These are phyloP conservation scores for Ceratina calcarata DNA, from an alignment of 1,140 invertebrate genomes.

Conservation along the genomic window DNA sequence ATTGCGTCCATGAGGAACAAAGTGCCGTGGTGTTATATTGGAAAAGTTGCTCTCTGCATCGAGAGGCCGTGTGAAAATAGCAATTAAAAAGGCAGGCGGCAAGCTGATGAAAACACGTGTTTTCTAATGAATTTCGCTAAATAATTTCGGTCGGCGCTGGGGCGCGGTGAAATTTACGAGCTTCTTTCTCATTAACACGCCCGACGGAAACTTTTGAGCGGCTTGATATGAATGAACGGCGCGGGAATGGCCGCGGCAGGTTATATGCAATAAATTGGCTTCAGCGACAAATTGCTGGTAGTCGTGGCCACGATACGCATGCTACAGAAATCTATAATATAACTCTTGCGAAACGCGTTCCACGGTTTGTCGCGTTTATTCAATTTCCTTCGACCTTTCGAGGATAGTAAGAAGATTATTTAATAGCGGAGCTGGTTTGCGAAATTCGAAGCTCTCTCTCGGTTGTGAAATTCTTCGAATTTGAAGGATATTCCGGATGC, in stretches of 20 bases:
- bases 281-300: conserved; percentile 45
- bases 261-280: conserved; percentile 3
- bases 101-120: conserved; percentile 24
- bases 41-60: conserved; percentile 1
- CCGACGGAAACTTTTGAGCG: neutral
- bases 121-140: conserved; percentile 20
- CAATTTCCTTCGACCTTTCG: too few species aligned
- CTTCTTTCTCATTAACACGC: conserved; percentile 45
- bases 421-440: too few species aligned
- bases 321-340: too few species aligned
- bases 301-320: conserved; percentile 1
- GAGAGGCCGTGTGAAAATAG: conserved; percentile 13
- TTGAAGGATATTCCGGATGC: neutral
- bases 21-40: neutral
- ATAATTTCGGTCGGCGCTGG: neutral
- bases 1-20: too few species aligned
- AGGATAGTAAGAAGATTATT: too few species aligned
- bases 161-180: conserved; percentile 21
- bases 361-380: too few species aligned
- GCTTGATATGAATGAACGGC: neutral
- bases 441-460: too few species aligned
- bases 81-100: conserved; percentile 23
- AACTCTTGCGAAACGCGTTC: too few species aligned
- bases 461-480: conserved; percentile 2
- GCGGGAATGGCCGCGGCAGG: neutral